These are phyloP conservation scores for Magallana angulata DNA, from an alignment of 1,140 invertebrate species.

Conservation along the genomic window DNA sequence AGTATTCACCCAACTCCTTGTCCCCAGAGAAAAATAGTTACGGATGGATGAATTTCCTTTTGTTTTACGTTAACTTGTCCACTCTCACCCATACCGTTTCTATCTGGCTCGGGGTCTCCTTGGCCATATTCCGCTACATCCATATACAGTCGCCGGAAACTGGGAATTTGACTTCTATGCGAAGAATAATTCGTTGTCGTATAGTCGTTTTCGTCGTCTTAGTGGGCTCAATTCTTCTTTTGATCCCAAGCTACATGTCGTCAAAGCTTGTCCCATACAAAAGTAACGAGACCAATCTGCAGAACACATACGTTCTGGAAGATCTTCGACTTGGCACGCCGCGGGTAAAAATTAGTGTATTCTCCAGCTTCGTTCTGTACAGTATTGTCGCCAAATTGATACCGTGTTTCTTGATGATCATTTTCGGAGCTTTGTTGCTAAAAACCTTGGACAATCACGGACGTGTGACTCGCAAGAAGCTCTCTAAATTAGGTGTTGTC, in stretches of 20 bases:
- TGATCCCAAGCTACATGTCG: constrained; percentile 87
- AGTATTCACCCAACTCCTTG: constrained; percentile 55
- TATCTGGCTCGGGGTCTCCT: constrained; percentile 93
- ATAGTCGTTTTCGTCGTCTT: constrained; percentile 87
- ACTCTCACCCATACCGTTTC: constrained; percentile 94
- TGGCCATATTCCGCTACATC: constrained; percentile 88
- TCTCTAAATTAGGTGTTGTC: constrained; percentile 76
- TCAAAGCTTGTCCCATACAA: constrained; percentile 62
- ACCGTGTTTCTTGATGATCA: constrained; percentile 80
- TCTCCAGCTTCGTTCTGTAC: constrained; percentile 73
- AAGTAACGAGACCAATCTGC: not conserved
- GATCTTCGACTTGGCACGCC: constrained; percentile 68
- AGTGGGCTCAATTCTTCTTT: constrained; percentile 87
- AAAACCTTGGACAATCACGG: constrained; percentile 79
- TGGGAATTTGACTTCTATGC: constrained; percentile 88
- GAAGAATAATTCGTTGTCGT: constrained; percentile 79
- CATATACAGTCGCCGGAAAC: constrained; percentile 85
- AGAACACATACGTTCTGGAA: constrained; percentile 76
- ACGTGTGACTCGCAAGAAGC: constrained; percentile 70
- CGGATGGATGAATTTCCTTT: constrained; percentile 72
- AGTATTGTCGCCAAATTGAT: constrained; percentile 78
- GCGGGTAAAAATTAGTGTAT: constrained; percentile 59
- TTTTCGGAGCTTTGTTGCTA: constrained; percentile 79
- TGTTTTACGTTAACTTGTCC: constrained; percentile 83
- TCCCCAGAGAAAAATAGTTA: constrained; percentile 69